Evolutionary conservation across 37 sponge, comb jelly and placozoan species (phyloP).

Genomic region (Cliona cf. orientalis): DNA sequence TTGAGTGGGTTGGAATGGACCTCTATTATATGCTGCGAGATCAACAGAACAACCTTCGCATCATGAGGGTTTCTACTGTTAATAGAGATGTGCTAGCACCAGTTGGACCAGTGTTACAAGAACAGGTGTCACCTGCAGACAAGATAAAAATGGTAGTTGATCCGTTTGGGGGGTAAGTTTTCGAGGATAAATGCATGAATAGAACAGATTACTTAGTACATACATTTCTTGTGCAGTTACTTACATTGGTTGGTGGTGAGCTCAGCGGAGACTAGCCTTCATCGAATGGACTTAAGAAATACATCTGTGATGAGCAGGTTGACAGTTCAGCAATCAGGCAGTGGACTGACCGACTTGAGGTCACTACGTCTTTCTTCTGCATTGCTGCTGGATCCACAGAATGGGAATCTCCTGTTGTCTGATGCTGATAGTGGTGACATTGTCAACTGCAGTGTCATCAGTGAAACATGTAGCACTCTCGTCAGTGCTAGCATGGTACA

Average conservation of each 20-base stretch:
- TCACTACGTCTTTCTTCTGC: conserved; percentile 10
- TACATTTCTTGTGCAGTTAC: neutral
- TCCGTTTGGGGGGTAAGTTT: conserved; percentile 44
- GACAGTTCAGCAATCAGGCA: neutral
- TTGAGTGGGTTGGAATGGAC: conserved; percentile 35
- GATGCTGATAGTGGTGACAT: conserved; percentile 46
- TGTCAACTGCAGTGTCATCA: conserved; percentile 16
- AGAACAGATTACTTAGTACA: too few relatives aligned
- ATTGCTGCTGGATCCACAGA: conserved; percentile 37
- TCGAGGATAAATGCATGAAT: neutral
- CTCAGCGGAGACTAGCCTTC: neutral
- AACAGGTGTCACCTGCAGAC: neutral
- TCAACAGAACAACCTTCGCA: neutral
- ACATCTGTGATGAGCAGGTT: neutral
- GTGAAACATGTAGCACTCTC: neutral
- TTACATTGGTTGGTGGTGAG: conserved; percentile 30
- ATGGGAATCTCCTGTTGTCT: conserved; percentile 44
- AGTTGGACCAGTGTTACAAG: conserved; percentile 6
- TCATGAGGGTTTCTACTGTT: neutral
- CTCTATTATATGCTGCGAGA: conserved; percentile 6
- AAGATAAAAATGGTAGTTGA: conserved; percentile 16
- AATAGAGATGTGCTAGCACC: neutral
- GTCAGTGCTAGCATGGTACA: neutral
- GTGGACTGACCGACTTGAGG: neutral
- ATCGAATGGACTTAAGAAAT: neutral